Evolutionary conservation across 2,113 vertebrate genomes (phyloP).

Genomic region (Nothocercus julius): DNA sequence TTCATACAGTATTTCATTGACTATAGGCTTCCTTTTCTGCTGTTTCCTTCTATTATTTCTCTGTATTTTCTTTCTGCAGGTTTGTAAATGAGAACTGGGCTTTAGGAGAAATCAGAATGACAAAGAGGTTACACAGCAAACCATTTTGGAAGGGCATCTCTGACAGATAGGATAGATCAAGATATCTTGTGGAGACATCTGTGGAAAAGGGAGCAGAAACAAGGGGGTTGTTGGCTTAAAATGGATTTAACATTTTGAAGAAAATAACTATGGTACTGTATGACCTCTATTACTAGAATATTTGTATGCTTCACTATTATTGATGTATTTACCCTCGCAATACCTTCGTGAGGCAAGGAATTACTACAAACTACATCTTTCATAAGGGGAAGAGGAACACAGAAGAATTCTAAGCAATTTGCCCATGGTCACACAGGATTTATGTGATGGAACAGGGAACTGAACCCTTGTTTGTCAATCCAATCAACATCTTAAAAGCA

Average conservation of each 20-base stretch:
- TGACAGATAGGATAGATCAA: background rate
- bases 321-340: background rate
- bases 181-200: background rate
- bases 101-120: background rate
- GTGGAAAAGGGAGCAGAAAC: background rate
- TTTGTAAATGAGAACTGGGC: background rate
- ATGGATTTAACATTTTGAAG: background rate
- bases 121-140: background rate
- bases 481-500: background rate
- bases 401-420: background rate
- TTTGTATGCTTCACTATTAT: background rate
- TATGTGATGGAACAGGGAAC: background rate
- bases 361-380: background rate
- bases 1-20: background rate
- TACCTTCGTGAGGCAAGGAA: background rate
- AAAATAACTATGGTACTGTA: background rate
- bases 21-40: fast-evolving
- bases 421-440: background rate
- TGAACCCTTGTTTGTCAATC: background rate
- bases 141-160: background rate
- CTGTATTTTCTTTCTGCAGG: fast-evolving
- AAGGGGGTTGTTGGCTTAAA: background rate
- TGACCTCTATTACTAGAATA: background rate
- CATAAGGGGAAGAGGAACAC: background rate
- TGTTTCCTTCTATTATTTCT: background rate